phyloP scores from a whole-genome alignment of 2,797 vertebrate genomes.

The Sternarchorhynchus goeldii region DNA sequence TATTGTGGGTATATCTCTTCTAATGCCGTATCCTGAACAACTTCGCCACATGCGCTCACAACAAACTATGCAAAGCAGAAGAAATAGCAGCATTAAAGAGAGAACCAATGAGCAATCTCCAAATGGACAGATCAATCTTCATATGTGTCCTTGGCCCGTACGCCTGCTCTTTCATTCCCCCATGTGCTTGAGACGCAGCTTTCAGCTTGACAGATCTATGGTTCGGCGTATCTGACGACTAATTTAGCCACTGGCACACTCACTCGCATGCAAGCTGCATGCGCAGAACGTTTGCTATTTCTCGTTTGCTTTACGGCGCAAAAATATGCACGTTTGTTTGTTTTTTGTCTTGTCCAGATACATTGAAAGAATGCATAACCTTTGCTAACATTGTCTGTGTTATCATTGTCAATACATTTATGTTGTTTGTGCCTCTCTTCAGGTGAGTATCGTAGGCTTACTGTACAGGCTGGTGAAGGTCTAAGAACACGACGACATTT shows the following conservation, averaged over 20 bases:
- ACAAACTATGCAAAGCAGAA: constrained; percentile 6
- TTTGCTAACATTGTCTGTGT: background rate
- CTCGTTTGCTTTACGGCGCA: constrained; percentile 18
- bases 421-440: background rate
- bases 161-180: constrained; percentile 47
- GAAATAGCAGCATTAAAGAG: constrained; percentile 8
- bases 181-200: constrained; percentile 20
- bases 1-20: no score
- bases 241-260: constrained; percentile 20
- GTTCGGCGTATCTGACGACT: constrained; percentile 32
- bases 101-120: constrained; percentile 54
- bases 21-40: background rate
- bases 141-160: constrained; percentile 61
- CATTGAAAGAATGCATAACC: background rate
- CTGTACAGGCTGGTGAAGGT: constrained; percentile 23
- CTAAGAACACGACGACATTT: background rate
- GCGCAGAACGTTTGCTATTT: background rate
- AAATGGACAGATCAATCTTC: constrained; percentile 73
- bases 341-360: background rate
- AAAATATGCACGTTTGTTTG: constrained; percentile 15
- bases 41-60: background rate
- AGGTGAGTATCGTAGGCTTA: background rate
- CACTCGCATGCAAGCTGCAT: constrained; percentile 17
- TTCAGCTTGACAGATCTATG: constrained; percentile 6
- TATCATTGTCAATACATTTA: background rate